phyloP scores from a whole-genome alignment of 2,797 vertebrate genomes.

The Amphiprion clarkii region DNA sequence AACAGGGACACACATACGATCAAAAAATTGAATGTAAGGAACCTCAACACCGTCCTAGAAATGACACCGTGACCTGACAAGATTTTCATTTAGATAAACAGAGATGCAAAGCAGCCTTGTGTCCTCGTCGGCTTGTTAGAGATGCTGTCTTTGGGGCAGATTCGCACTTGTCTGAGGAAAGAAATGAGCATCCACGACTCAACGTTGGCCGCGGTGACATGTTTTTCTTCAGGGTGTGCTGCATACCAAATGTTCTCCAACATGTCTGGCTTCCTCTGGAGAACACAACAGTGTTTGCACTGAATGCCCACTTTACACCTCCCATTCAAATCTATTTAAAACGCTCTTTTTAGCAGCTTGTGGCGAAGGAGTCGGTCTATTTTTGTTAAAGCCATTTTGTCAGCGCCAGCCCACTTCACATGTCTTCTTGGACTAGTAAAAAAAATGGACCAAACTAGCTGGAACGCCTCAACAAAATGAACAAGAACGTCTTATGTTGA shows the following conservation, averaged over 20 bases:
- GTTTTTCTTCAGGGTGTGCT: constrained; percentile 51
- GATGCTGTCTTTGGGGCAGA: constrained; percentile 30
- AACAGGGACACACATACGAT: constrained; percentile 36
- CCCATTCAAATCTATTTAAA: constrained; percentile 73
- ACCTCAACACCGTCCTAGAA: background rate
- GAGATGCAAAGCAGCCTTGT: constrained; percentile 46
- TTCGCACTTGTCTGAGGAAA: constrained; percentile 21
- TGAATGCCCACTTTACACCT: constrained; percentile 77
- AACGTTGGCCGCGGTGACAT: constrained; percentile 34
- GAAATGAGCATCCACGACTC: constrained; percentile 58
- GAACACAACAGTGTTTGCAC: constrained; percentile 66
- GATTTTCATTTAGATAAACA: constrained; percentile 52
- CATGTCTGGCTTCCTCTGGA: constrained; percentile 72
- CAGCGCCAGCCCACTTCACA: constrained; percentile 52
- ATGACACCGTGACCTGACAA: constrained; percentile 39
- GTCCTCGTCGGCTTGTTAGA: constrained; percentile 48
- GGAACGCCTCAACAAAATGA: background rate
- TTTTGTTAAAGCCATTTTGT: constrained; percentile 50
- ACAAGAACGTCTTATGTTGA: background rate
- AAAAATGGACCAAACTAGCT: constrained; percentile 10
- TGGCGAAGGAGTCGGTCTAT: constrained; percentile 50
- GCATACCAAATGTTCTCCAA: constrained; percentile 74
- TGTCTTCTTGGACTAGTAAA: constrained; percentile 31
- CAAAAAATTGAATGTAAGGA: constrained; percentile 17
- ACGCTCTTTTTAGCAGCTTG: constrained; percentile 61